These are phyloP conservation scores for Pyrocoelia pectoralis DNA, from an alignment of 2,888 invertebrate genomes.

Conservation along the genomic window DNA sequence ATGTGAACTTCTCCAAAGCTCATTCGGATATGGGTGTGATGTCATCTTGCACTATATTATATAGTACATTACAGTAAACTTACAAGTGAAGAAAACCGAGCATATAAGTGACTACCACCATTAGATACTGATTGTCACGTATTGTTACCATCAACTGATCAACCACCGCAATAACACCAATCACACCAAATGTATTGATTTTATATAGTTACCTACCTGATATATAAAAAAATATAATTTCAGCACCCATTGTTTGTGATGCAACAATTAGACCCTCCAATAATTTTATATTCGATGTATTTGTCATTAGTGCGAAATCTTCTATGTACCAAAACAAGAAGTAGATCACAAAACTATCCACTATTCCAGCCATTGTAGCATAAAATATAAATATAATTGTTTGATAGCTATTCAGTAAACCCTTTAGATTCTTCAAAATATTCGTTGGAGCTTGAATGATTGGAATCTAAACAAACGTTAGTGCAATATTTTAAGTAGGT, in stretches of 20 bases:
- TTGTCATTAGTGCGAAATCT: conserved; percentile 72
- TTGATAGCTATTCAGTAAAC: conserved; percentile 68
- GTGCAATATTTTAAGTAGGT: background rate
- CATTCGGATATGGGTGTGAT: too few relatives aligned
- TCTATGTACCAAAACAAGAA: conserved; percentile 86
- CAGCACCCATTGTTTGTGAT: conserved; percentile 80
- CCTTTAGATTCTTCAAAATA: conserved; percentile 71
- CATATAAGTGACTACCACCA: too few relatives aligned
- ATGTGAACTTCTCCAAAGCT: too few relatives aligned
- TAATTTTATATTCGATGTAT: conserved; percentile 73
- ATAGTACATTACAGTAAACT: too few relatives aligned
- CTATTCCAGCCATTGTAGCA: conserved; percentile 77
- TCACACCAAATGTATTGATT: too few relatives aligned
- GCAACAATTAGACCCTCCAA: conserved; percentile 83
- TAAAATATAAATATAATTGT: conserved; percentile 76
- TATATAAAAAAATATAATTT: conserved; percentile 78
- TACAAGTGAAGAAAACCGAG: too few relatives aligned
- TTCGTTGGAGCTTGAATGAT: conserved; percentile 71
- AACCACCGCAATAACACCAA: too few relatives aligned
- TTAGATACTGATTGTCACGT: too few relatives aligned
- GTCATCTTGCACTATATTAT: too few relatives aligned
- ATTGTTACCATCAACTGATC: too few relatives aligned
- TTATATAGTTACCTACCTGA: too few relatives aligned
- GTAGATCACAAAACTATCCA: conserved; percentile 83
- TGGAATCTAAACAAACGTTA: conserved; percentile 66